Evolutionary conservation across 2,113 vertebrate genomes (phyloP).

Genomic region (Daubentonia madagascariensis): DNA sequence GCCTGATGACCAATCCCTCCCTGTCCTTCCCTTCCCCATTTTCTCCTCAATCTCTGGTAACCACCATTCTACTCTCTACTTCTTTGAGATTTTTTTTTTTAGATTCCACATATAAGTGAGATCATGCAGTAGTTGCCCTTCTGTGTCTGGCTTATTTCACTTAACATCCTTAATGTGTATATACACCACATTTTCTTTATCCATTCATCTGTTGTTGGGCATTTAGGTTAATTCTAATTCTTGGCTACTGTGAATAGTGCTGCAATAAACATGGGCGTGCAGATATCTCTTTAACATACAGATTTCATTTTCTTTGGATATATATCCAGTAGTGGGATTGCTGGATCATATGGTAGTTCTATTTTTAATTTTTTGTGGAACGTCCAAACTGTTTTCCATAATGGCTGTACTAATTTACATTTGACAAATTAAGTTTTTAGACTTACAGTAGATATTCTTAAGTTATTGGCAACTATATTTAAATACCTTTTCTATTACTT

Average conservation of each 20-base stretch:
- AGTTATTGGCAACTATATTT: background rate
- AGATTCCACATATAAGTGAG: too few relatives aligned
- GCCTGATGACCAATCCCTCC: too few relatives aligned
- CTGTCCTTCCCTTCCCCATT: too few relatives aligned
- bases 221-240: background rate
- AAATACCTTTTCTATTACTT: background rate
- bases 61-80: too few relatives aligned
- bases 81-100: too few relatives aligned
- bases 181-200: background rate
- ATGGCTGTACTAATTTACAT: background rate
- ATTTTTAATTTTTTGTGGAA: background rate
- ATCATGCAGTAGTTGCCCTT: too few relatives aligned
- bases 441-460: background rate
- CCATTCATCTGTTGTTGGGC: background rate
- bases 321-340: background rate
- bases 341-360: background rate
- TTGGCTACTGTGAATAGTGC: background rate
- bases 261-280: background rate
- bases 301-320: background rate
- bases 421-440: background rate
- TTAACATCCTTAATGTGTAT: background rate
- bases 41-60: too few relatives aligned
- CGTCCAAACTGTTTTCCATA: background rate
- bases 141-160: too few relatives aligned
- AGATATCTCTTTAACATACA: background rate